Evolutionary conservation across 2,888 invertebrate genomes (phyloP).

Genomic region (Phlogophora meticulosa): DNA sequence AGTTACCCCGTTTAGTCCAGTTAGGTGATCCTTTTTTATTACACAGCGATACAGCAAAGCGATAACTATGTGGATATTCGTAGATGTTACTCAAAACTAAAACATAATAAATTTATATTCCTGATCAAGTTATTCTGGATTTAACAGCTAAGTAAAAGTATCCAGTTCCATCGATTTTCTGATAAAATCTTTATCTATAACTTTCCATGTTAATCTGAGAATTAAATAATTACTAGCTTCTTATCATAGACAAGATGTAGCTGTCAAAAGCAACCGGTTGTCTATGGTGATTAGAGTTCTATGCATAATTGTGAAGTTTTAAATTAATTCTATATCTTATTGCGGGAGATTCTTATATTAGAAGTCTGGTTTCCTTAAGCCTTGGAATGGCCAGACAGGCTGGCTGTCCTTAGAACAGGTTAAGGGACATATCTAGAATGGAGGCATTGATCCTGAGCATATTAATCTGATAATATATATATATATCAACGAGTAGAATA

Average conservation of each 20-base stretch:
- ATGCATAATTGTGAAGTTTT: conserved; percentile 35
- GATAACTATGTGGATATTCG: not conserved
- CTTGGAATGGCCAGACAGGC: conserved; percentile 3
- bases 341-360: not conserved
- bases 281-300: conserved; percentile 10
- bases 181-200: conserved; percentile 30
- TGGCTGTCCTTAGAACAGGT: not conserved
- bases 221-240: conserved; percentile 30
- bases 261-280: conserved; percentile 38
- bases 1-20: no score
- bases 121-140: conserved; percentile 11
- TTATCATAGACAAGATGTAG: conserved; percentile 51
- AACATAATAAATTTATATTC: conserved; percentile 20
- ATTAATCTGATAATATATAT: no score
- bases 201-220: conserved; percentile 43
- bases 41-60: not conserved
- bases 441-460: conserved; percentile 14
- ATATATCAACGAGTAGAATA: not conserved
- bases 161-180: conserved; percentile 26
- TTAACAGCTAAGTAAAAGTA: conserved; percentile 25
- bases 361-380: conserved; percentile 10
- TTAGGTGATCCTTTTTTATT: not conserved
- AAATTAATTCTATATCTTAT: conserved; percentile 23
- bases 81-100: conserved; percentile 2
- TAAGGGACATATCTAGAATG: not conserved